Evolutionary conservation across 1,140 invertebrate genomes (phyloP).

Genomic region (Drosophila mojavensis): DNA sequence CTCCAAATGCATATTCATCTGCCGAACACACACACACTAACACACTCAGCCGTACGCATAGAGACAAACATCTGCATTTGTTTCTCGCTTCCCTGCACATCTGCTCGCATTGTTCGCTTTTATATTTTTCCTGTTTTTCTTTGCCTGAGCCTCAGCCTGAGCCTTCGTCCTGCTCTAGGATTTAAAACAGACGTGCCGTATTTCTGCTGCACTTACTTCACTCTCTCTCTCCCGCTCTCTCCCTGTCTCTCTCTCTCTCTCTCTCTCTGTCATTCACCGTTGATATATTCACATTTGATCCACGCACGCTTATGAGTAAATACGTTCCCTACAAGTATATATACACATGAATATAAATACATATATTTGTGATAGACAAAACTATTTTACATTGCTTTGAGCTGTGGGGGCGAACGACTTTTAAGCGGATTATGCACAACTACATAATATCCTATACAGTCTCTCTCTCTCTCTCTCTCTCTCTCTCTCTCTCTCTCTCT

Average conservation of each 20-base stretch:
- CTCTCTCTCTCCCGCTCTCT: neutral
- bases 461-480: neutral
- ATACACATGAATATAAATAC: constrained; percentile 3
- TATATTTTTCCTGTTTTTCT: constrained; percentile 34
- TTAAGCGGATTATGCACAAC: constrained; percentile 45
- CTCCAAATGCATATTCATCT: constrained; percentile 56
- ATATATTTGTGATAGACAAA: constrained; percentile 22
- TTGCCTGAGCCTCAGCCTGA: constrained; percentile 17
- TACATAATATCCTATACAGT: constrained; percentile 6
- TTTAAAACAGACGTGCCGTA: constrained; percentile 55
- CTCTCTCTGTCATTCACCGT: no score
- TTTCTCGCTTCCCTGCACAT: constrained; percentile 64
- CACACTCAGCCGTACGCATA: neutral
- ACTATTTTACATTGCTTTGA: constrained; percentile 24
- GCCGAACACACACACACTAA: constrained; percentile 6
- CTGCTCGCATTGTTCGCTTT: constrained; percentile 67
- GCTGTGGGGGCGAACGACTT: neutral
- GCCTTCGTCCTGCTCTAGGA: constrained; percentile 38
- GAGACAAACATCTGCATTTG: constrained; percentile 62
- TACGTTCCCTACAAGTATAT: neutral
- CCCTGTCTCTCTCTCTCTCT: no score
- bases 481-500: neutral
- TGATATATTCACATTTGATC: constrained; percentile 28
- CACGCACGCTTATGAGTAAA: constrained; percentile 22
- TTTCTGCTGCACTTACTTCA: constrained; percentile 34